Base-by-base conservation (phyloP, 2,888 invertebrate genomes). In the Leucozona laternaria region DNA sequence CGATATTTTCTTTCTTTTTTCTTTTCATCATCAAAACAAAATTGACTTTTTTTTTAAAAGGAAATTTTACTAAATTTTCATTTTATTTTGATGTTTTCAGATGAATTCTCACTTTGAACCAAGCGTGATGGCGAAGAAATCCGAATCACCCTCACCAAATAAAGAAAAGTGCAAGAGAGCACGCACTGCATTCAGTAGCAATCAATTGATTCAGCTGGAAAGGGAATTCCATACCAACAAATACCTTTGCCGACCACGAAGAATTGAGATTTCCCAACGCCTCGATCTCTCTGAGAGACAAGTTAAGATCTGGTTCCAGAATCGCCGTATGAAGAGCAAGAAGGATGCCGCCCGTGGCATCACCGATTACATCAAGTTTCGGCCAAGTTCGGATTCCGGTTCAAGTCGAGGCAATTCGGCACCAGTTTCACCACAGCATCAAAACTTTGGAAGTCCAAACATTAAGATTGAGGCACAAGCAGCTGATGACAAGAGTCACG, bases 221-320 rank as follows among this genome's bases (percentile, higher is more conserved):
- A 97, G 97, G 91, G 98, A 98, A 94, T 98, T 98, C 93, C 98
- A 98, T 92, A 97, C 96, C 94, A 98, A 98, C 93, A 95, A 97
- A 91, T 98, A 99, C 93, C 94, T 99, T 91, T 97, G 98, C 62
- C 95, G 98, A 88, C 95, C 98, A 91, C 94, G 98, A 92, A 94
- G 99, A 90, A 98, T 98, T 93, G 98, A 98, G 93, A 98, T 99
- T 91, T 98, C 98, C 7, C 98, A 98, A 93, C 96, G 97, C 88
- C 95, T 99, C 91, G 96, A 96, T 90, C 94, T 99, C 79, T 97
- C 97, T 55, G 97, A 97, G 90, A 93, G 97, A 88, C 97, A 97
- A 93, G 97, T 97, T 88, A 97, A 97, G 92, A 96, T 96, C 90
- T 97, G 96, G 96, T 97, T 97, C 91, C 96, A 96, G 92, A 96